These are phyloP conservation scores for Spea hammondii DNA, from an alignment of 2,797 vertebrate genomes.

Conservation along the genomic window DNA sequence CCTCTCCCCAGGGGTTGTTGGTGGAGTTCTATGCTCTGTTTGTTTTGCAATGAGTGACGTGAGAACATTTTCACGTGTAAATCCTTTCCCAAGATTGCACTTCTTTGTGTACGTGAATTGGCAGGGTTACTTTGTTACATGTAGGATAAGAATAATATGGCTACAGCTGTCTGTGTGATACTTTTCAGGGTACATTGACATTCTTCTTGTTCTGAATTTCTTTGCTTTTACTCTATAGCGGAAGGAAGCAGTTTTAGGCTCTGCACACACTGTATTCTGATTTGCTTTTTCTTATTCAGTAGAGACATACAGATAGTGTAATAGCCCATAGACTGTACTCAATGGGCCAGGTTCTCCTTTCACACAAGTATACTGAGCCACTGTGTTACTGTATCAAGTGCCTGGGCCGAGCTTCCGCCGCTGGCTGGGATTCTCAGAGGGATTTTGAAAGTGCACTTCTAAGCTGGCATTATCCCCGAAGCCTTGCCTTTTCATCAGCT, in stretches of 20 bases:
- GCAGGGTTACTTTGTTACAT: too few species aligned
- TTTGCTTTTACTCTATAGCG: constrained; percentile 5
- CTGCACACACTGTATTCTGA: neutral
- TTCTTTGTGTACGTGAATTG: neutral
- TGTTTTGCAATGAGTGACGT: neutral
- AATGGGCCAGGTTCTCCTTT: constrained; percentile 34
- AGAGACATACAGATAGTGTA: constrained; percentile 35
- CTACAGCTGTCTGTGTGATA: constrained; percentile 30
- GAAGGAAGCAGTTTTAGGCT: constrained; percentile 5
- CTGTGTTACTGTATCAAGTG: constrained; percentile 33
- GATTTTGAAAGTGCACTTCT: constrained; percentile 42
- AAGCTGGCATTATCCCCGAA: constrained; percentile 30
- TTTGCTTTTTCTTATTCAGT: constrained; percentile 25
- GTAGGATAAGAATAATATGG: neutral
- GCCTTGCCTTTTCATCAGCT: constrained; percentile 35
- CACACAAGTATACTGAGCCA: constrained; percentile 32
- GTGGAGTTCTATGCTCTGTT: constrained; percentile 21
- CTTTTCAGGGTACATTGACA: neutral
- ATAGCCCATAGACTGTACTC: constrained; percentile 5
- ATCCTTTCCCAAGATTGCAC: constrained; percentile 13
- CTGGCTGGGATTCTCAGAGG: constrained; percentile 34
- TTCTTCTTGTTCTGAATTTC: constrained; percentile 17
- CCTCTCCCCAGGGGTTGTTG: too few species aligned
- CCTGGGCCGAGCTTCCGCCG: constrained; percentile 39
- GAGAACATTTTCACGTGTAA: constrained; percentile 8